Conservation (phyloP, 2,113 vertebrate species). For the Crocuta crocuta region DNA sequence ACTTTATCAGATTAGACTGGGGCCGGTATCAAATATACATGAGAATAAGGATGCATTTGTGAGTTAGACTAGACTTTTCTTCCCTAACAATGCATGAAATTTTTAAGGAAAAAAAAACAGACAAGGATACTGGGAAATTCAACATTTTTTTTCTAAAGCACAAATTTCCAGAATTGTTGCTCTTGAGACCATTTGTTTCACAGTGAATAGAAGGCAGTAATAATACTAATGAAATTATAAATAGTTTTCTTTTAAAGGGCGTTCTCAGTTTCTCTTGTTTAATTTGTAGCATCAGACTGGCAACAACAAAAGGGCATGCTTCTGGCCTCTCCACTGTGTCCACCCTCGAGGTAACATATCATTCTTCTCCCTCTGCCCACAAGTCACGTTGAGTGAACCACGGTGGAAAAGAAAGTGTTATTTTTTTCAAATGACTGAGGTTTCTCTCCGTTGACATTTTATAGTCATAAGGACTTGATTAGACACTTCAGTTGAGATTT, state of each 20-base stretch:
- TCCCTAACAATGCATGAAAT: slow-evolving; percentile 88
- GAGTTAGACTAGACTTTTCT: slow-evolving; percentile 89
- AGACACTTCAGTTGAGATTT: slow-evolving; percentile 72
- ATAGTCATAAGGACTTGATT: slow-evolving; percentile 79
- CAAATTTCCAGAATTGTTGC: slow-evolving; percentile 85
- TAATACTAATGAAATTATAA: slow-evolving; percentile 66
- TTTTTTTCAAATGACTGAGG: slow-evolving; percentile 79
- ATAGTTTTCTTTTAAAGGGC: slow-evolving; percentile 69
- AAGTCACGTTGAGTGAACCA: slow-evolving; percentile 13
- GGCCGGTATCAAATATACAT: slow-evolving; percentile 95
- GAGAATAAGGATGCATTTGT: slow-evolving; percentile 92
- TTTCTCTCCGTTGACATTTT: slow-evolving; percentile 77
- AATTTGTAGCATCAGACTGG: not conserved
- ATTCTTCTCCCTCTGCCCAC: slow-evolving; percentile 74
- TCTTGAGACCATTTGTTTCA: slow-evolving; percentile 85
- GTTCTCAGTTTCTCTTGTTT: slow-evolving; percentile 47
- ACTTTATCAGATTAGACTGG: slow-evolving; percentile 96
- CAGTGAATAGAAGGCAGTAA: slow-evolving; percentile 78
- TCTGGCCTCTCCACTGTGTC: slow-evolving; percentile 67
- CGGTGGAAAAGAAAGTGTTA: slow-evolving; percentile 72
- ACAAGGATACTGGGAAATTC: slow-evolving; percentile 87
- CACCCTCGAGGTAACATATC: slow-evolving; percentile 28
- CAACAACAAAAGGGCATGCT: slow-evolving; percentile 66
- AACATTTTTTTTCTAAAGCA: slow-evolving; percentile 83
- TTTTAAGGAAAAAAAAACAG: slow-evolving; percentile 83